Evolutionary conservation across 2,888 invertebrate species (phyloP).

Genomic region (Piscicola geometra): DNA sequence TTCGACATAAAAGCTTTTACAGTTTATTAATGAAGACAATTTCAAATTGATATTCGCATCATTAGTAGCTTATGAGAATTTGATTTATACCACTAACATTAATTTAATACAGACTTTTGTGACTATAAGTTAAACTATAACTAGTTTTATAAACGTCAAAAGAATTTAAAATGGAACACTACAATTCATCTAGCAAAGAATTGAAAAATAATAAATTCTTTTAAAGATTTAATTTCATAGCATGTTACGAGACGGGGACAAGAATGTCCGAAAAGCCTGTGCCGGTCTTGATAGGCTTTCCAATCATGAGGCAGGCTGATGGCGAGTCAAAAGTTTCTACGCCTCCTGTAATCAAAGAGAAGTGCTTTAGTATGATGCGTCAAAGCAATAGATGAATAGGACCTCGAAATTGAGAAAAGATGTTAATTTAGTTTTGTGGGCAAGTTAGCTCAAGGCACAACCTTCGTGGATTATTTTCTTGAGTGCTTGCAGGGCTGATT

Average conservation of each 20-base stretch:
- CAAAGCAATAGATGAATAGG: background rate
- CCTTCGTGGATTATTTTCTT: conserved; percentile 69
- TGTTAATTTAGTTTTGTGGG: no score
- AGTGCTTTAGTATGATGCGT: background rate
- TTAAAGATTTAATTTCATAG: background rate
- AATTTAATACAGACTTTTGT: background rate
- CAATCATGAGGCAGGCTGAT: conserved; percentile 79
- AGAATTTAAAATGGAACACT: background rate
- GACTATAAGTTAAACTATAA: background rate
- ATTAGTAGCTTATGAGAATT: no score
- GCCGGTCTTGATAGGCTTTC: conserved; percentile 72
- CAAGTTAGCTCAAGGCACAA: no score
- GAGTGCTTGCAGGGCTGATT: conserved; percentile 81
- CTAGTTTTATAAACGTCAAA: background rate
- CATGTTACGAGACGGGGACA: conserved; percentile 33
- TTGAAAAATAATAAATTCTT: background rate
- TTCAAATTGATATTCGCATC: no score
- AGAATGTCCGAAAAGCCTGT: conserved; percentile 69
- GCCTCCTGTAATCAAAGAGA: conserved; percentile 62
- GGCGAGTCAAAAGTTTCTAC: conserved; percentile 74
- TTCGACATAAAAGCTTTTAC: background rate
- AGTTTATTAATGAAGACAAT: background rate
- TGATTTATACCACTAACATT: background rate
- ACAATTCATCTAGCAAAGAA: background rate
- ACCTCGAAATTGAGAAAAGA: no score